These are phyloP conservation scores for Archips xylosteana DNA, from an alignment of 2,888 invertebrate species.

Conservation along the genomic window DNA sequence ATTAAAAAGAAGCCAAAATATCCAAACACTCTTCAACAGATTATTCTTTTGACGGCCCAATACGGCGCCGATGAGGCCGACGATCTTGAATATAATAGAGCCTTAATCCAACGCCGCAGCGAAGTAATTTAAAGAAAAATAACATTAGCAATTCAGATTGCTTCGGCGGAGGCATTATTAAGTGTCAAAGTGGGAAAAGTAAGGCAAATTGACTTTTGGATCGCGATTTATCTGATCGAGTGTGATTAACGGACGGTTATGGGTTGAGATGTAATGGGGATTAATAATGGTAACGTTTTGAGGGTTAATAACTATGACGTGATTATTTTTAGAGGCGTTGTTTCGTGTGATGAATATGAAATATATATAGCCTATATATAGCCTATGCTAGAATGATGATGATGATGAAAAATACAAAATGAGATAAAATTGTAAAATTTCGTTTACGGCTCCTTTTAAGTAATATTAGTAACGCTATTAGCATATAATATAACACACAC, in stretches of 20 bases:
- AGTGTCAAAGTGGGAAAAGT: slow-evolving; percentile 76
- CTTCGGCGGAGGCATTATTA: slow-evolving; percentile 76
- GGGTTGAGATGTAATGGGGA: background rate
- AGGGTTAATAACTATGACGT: background rate
- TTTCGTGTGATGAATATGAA: no score
- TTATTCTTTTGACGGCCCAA: slow-evolving; percentile 51
- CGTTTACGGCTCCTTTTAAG: no score
- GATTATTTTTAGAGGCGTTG: no score
- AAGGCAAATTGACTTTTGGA: slow-evolving; percentile 47
- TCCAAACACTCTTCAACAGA: slow-evolving; percentile 45
- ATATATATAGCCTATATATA: no score
- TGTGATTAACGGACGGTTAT: slow-evolving; percentile 20
- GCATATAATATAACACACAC: no score
- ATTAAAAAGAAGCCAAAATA: slow-evolving; percentile 6
- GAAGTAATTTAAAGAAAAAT: slow-evolving; percentile 84
- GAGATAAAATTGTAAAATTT: no score
- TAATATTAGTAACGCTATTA: no score
- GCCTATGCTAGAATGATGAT: no score
- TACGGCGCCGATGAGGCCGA: slow-evolving; percentile 67
- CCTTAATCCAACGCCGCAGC: slow-evolving; percentile 69
- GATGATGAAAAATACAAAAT: no score
- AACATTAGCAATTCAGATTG: slow-evolving; percentile 84
- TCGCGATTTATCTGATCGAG: slow-evolving; percentile 35
- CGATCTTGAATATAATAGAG: slow-evolving; percentile 77
- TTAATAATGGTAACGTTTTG: background rate